Conservation (phyloP, 2,888 invertebrate genomes). For the Conomelus anceps region DNA sequence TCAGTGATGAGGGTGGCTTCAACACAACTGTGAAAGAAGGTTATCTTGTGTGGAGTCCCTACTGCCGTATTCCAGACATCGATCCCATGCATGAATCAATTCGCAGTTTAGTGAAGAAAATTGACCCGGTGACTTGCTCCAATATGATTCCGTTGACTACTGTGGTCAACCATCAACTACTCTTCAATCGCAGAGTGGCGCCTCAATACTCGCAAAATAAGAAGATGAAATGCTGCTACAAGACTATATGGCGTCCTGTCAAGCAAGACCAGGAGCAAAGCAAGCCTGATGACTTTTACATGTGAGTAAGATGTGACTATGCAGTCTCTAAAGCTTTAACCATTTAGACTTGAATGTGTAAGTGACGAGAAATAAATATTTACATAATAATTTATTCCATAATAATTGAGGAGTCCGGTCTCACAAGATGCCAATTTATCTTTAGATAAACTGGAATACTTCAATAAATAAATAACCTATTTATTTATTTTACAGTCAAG, state of each 20-base stretch:
- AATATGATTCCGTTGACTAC: slow-evolving; percentile 29
- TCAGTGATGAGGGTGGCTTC: neutral
- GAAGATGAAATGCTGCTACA: slow-evolving; percentile 26
- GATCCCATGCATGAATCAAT: slow-evolving; percentile 49
- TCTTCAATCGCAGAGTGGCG: neutral
- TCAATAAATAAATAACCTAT: too few species aligned
- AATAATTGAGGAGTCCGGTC: too few species aligned
- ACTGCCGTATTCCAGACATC: slow-evolving; percentile 56
- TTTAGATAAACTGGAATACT: too few species aligned
- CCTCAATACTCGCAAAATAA: slow-evolving; percentile 40
- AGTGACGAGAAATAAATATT: too few species aligned
- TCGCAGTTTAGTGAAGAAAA: slow-evolving; percentile 47
- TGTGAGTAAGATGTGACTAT: slow-evolving; percentile 29
- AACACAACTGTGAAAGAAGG: slow-evolving; percentile 36
- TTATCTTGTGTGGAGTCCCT: slow-evolving; percentile 52
- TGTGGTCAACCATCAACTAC: slow-evolving; percentile 19
- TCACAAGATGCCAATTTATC: too few species aligned
- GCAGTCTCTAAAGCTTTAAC: too few species aligned
- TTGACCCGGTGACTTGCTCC: slow-evolving; percentile 43
- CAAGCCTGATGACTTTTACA: slow-evolving; percentile 31
- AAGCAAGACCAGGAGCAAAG: slow-evolving; percentile 8
- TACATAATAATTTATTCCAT: too few species aligned
- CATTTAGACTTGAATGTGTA: too few species aligned
- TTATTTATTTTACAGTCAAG: too few species aligned
- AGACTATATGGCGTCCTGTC: slow-evolving; percentile 18